A percentile compares a stretch with the other conserved stretches of the same genome.
Evolutionary conservation across 2,113 vertebrate species (phyloP).

Genomic region (Corydoras maculifer): DNA sequence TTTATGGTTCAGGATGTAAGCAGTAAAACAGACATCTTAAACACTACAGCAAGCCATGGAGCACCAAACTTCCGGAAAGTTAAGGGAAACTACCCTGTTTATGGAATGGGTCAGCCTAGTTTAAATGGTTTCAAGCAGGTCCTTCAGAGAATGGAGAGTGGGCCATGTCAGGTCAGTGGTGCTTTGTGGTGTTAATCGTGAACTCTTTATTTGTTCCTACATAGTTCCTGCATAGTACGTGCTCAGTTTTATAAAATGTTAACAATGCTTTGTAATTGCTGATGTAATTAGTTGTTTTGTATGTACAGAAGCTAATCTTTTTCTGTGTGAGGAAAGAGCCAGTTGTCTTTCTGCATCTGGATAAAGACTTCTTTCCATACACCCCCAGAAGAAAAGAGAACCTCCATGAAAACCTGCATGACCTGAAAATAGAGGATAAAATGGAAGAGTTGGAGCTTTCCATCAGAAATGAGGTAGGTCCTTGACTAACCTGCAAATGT

Average conservation of each 20-base stretch:
- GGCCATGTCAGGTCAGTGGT: constrained; percentile 67
- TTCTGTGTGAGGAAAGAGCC: constrained; percentile 79
- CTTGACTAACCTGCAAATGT: neutral
- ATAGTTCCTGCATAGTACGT: too few relatives aligned
- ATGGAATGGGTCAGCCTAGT: constrained; percentile 82
- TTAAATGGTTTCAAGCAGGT: constrained; percentile 69
- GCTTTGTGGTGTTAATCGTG: neutral
- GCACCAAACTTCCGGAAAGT: constrained; percentile 79
- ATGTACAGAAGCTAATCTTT: constrained; percentile 68
- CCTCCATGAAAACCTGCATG: constrained; percentile 71
- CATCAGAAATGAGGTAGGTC: constrained; percentile 75
- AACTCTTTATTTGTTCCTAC: neutral
- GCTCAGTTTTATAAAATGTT: too few relatives aligned
- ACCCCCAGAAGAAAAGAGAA: constrained; percentile 75
- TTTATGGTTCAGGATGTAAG: constrained; percentile 79
- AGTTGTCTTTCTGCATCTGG: constrained; percentile 67
- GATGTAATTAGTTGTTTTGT: neutral
- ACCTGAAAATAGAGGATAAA: constrained; percentile 38
- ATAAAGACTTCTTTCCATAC: constrained; percentile 75
- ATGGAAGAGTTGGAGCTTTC: constrained; percentile 70
- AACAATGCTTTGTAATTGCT: too few relatives aligned
- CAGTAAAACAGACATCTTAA: constrained; percentile 71
- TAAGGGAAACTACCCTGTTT: constrained; percentile 63
- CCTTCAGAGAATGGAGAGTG: constrained; percentile 73
- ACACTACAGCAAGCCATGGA: constrained; percentile 66